phyloP scores from a whole-genome alignment of 2,888 invertebrate species.

The Drosophila neutralis region DNA sequence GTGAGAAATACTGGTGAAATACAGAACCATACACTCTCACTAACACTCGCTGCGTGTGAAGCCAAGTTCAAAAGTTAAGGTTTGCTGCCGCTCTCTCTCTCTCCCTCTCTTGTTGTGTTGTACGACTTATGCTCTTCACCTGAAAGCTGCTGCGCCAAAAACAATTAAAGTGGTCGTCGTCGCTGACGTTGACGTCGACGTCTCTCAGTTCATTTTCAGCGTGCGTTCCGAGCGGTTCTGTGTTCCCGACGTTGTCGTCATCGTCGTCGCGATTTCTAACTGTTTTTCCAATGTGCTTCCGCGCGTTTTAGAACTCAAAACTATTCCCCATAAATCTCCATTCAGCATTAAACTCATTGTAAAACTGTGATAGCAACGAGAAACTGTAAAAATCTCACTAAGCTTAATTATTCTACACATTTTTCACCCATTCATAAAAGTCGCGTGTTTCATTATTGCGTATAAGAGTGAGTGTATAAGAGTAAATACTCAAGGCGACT shows the following conservation, averaged over 20 bases:
- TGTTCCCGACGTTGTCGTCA: slow-evolving; percentile 43
- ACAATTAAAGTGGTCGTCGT: slow-evolving; percentile 40
- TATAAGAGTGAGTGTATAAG: slow-evolving; percentile 60
- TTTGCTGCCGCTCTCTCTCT: slow-evolving; percentile 8
- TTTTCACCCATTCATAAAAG: slow-evolving; percentile 47
- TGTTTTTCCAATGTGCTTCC: slow-evolving; percentile 53
- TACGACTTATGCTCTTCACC: slow-evolving; percentile 23
- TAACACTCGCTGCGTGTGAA: slow-evolving; percentile 47
- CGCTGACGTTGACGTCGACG: slow-evolving; percentile 27
- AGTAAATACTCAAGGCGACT: slow-evolving; percentile 6
- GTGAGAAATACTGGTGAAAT: slow-evolving; percentile 32
- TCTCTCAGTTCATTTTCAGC: slow-evolving; percentile 70
- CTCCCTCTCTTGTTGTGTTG: slow-evolving; percentile 19
- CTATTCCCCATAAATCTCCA: slow-evolving; percentile 21
- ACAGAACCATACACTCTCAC: neutral
- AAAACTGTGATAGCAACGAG: slow-evolving; percentile 56
- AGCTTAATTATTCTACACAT: slow-evolving; percentile 12
- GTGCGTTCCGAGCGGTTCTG: slow-evolving; percentile 66
- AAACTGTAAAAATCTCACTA: slow-evolving; percentile 5
- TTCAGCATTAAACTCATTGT: slow-evolving; percentile 5
- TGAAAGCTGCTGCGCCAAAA: slow-evolving; percentile 67
- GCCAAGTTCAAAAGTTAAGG: slow-evolving; percentile 71
- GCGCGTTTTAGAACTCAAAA: slow-evolving; percentile 52
- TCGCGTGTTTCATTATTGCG: slow-evolving; percentile 52
- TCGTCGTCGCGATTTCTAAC: slow-evolving; percentile 34